phyloP scores from a whole-genome alignment of 2,113 vertebrate genomes.

The Callopanchax toddi region DNA sequence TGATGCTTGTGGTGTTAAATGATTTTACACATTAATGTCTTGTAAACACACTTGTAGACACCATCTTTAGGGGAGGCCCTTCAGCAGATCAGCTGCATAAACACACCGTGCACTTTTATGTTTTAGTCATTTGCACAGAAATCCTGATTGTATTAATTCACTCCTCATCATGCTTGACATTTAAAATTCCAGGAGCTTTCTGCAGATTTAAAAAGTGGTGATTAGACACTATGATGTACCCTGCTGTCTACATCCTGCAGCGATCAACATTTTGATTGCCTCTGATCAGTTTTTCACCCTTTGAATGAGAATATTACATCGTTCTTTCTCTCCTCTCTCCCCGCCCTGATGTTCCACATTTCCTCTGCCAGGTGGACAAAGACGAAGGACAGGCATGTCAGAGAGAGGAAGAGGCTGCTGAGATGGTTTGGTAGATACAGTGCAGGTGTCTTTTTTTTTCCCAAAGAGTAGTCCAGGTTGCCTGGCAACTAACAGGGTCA shows the following conservation, averaged over 20 bases:
- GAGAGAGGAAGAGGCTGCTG: slow-evolving; percentile 13
- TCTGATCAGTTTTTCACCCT: no score
- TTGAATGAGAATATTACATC: no score
- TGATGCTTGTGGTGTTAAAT: slow-evolving; percentile 16
- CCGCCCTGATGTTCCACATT: no score
- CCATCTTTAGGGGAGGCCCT: neutral
- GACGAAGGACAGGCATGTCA: slow-evolving; percentile 46
- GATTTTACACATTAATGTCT: slow-evolving; percentile 13
- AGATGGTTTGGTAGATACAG: slow-evolving; percentile 42
- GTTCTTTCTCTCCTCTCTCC: no score
- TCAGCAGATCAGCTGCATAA: neutral
- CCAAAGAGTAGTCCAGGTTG: slow-evolving; percentile 37
- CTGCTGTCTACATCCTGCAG: no score
- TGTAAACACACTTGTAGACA: neutral
- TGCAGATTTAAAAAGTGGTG: neutral
- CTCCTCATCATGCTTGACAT: no score
- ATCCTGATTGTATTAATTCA: neutral
- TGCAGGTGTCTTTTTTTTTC: slow-evolving; percentile 47
- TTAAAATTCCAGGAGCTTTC: no score
- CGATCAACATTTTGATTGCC: no score
- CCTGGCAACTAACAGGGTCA: slow-evolving; percentile 57
- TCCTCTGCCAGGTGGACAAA: no score
- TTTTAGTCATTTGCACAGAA: neutral
- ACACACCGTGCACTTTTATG: neutral
- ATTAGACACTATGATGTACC: no score